Evolutionary conservation across 2,113 vertebrate genomes (phyloP), one percentile per base, ranked within the genome.

Genomic region (Willisornis vidua): DNA sequence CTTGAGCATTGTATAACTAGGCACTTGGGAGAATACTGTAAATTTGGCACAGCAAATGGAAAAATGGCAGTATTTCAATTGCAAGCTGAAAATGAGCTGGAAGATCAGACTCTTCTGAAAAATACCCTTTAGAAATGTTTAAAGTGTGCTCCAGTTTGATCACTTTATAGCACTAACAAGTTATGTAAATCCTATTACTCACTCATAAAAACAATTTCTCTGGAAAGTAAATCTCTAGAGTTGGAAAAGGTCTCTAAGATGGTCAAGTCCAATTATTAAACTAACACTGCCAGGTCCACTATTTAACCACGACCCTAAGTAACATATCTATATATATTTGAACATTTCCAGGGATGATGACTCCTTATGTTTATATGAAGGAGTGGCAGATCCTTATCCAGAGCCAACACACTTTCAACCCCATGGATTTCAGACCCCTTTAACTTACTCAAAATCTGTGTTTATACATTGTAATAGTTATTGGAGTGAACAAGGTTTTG

Each of bases 61-160:
- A 95, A 92, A 92, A 89, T 57, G 37, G 31, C 54, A 74, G 39
- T 41, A 87, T 87, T 96, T 89, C 81, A 92, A 35, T 45, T 48
- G 33, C 45, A 83, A 73, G 9, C 17, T 93, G 62, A 85, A 94
- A 92, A 90, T 51, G 41, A 87, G 8, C 14, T 79, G 48, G 41
- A 89, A 94, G 49, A 78, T 29, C 41, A 35, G 19, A 75, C 18
- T 86, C 10, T 54, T 82, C 57, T 68, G 45, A 59, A 73, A 88
- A 84, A 46, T 35, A 43, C 37, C 7, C 7, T 80, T 93, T 81
- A 61, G 43, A 90, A 96, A 58, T n/a, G 19, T 66, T 52, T 51
- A 65, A 91, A 82, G 28, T 39, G 22, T 74, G 67, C 63, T 58
- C 46, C 43, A 25, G 7, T 80, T 72, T 86, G 87, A 83, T 70